Conservation (phyloP, 2,888 invertebrate species). For the Pyrrhia umbra region DNA sequence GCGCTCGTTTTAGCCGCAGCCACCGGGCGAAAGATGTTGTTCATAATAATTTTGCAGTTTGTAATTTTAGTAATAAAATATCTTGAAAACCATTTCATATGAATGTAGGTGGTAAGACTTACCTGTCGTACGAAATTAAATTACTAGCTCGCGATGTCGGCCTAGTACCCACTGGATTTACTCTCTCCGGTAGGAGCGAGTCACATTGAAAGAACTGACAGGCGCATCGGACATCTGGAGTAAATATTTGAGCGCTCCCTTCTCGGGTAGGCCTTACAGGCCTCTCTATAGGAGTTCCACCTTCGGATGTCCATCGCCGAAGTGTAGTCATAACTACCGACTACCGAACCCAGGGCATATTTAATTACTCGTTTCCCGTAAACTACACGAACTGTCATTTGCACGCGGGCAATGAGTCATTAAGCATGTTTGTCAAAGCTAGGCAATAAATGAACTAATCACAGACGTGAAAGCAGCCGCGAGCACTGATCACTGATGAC, state of each 20-base stretch:
- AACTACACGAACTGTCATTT: slow-evolving; percentile 70
- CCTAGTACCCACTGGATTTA: slow-evolving; percentile 92
- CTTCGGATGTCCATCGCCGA: slow-evolving; percentile 93
- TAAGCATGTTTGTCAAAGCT: slow-evolving; percentile 80
- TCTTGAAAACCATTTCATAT: slow-evolving; percentile 71
- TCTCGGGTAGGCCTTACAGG: slow-evolving; percentile 92
- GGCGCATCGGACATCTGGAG: slow-evolving; percentile 95
- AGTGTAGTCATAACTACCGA: slow-evolving; percentile 86
- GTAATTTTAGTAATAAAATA: slow-evolving; percentile 79
- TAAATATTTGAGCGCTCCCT: slow-evolving; percentile 92
- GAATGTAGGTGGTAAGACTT: slow-evolving; percentile 73
- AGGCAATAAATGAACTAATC: slow-evolving; percentile 85
- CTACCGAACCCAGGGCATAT: slow-evolving; percentile 77
- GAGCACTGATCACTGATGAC: slow-evolving; percentile 89
- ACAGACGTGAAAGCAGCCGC: slow-evolving; percentile 86
- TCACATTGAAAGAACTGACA: slow-evolving; percentile 96
- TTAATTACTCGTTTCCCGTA: slow-evolving; percentile 68
- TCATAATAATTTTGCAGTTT: slow-evolving; percentile 76
- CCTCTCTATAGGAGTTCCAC: slow-evolving; percentile 91
- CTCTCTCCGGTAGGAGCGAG: slow-evolving; percentile 94
- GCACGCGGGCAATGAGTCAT: slow-evolving; percentile 74
- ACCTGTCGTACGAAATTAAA: slow-evolving; percentile 84
- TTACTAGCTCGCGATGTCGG: slow-evolving; percentile 91
- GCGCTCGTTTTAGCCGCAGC: slow-evolving; percentile 89
- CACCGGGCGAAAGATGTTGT: slow-evolving; percentile 81